Percentiles rank a stretch among this genome's conserved stretches.
phyloP scores from a whole-genome alignment of 2,888 invertebrate species.

The Thereva unica region DNA sequence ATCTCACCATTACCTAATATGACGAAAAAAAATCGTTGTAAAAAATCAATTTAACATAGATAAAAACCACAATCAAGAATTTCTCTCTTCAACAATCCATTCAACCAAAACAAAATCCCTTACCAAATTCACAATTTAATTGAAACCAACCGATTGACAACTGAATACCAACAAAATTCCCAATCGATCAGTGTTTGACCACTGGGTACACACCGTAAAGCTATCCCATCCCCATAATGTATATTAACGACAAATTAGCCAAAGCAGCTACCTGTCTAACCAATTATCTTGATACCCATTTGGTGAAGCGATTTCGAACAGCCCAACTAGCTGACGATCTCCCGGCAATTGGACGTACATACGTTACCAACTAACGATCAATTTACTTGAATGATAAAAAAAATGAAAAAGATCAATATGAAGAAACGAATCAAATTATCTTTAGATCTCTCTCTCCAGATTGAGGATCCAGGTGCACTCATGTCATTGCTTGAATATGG shows the following conservation, averaged over 20 bases:
- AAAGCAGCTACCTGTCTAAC: constrained; percentile 13
- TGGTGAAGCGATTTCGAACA: constrained; percentile 16
- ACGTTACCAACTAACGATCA: constrained; percentile 17
- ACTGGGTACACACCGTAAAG: neutral
- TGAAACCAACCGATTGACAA: constrained; percentile 15
- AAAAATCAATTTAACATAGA: no score
- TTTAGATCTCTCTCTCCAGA: constrained; percentile 23
- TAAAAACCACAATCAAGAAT: neutral
- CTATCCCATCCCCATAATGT: constrained; percentile 4
- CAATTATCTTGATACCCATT: constrained; percentile 16
- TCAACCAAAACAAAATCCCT: neutral
- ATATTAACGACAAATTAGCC: constrained; percentile 30
- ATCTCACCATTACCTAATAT: no score
- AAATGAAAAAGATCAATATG: constrained; percentile 12
- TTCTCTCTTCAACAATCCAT: neutral
- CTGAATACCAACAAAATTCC: constrained; percentile 16
- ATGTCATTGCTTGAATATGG: constrained; percentile 11
- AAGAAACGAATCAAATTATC: constrained; percentile 28
- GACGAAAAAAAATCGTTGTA: no score
- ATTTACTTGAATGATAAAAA: constrained; percentile 1
- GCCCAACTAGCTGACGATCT: constrained; percentile 3
- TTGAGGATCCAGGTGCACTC: constrained; percentile 1
- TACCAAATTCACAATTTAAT: neutral
- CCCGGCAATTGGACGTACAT: no score
- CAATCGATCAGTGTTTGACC: constrained; percentile 23